phyloP scores from a whole-genome alignment of 1,140 invertebrate species.

The Ptiloglossa arizonensis region DNA sequence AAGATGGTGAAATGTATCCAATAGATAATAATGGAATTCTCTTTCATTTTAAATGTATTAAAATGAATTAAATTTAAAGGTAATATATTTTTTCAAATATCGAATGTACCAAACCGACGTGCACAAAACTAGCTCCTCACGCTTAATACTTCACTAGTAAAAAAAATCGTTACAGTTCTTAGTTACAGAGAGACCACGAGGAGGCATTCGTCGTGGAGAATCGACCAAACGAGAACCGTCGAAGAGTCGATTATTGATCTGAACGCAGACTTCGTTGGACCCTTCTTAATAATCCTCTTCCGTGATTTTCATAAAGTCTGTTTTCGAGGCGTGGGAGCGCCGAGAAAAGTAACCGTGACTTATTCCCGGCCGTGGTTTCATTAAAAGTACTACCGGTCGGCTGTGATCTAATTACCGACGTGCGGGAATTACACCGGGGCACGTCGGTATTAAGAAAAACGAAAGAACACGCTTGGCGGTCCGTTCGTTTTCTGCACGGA shows the following conservation, averaged over 20 bases:
- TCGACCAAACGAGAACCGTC: too few relatives aligned
- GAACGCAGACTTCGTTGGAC: neutral
- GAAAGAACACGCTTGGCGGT: neutral
- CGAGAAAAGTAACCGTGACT: neutral
- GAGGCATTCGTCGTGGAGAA: too few relatives aligned
- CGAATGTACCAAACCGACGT: too few relatives aligned
- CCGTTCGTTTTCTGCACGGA: neutral
- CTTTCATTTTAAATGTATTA: too few relatives aligned
- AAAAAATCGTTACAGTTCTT: too few relatives aligned
- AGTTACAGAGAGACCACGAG: too few relatives aligned
- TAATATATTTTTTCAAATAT: too few relatives aligned
- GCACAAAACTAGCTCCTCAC: too few relatives aligned
- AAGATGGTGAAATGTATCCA: too few relatives aligned
- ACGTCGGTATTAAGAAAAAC: neutral
- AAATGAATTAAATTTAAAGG: too few relatives aligned
- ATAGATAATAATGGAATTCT: too few relatives aligned
- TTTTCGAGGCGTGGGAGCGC: neutral
- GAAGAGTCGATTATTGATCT: constrained; percentile 23
- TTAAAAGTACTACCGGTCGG: constrained; percentile 17
- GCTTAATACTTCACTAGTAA: too few relatives aligned
- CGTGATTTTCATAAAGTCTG: neutral
- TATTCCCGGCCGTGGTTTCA: constrained; percentile 13
- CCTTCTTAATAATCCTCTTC: neutral
- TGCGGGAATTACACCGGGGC: neutral
- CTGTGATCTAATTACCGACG: constrained; percentile 22